Evolutionary conservation across 64 coral and sea anemone genomes (phyloP).

Genomic region (Montipora efflorescens): DNA sequence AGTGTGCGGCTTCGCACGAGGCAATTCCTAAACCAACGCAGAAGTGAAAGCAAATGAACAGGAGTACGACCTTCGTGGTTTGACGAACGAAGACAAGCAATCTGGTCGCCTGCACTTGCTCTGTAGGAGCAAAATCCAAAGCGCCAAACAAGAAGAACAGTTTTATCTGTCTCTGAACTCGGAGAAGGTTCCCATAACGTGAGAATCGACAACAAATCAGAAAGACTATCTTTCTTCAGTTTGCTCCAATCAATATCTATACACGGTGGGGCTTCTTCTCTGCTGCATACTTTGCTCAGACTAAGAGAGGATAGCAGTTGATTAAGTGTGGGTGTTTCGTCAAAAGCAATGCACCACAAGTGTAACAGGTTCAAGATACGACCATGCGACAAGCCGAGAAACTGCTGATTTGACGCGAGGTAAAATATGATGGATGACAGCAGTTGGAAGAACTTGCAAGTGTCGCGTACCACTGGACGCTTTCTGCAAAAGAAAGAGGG

Average conservation of each 20-base stretch:
- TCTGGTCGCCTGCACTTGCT: too few species aligned
- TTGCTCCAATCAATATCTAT: neutral
- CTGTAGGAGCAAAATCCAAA: neutral
- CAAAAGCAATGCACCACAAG: slow-evolving; percentile 36
- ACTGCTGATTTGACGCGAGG: neutral
- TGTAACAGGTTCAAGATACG: slow-evolving; percentile 7
- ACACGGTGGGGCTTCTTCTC: neutral
- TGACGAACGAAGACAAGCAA: too few species aligned
- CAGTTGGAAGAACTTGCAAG: neutral
- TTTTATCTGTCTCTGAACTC: neutral
- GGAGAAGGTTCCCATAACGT: slow-evolving; percentile 8
- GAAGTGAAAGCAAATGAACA: neutral
- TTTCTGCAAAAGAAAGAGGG: slow-evolving; percentile 1
- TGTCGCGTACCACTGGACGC: neutral
- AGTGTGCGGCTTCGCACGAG: neutral
- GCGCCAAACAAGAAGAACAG: slow-evolving; percentile 25
- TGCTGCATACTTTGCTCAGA: neutral
- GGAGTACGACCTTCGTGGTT: neutral
- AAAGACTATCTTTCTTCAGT: neutral
- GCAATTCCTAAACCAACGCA: slow-evolving; percentile 36
- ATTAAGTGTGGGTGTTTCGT: neutral
- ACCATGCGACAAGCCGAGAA: slow-evolving; percentile 1
- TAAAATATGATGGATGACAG: slow-evolving; percentile 4
- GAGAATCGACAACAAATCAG: neutral
- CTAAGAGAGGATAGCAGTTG: neutral